Evolutionary conservation across 2,888 invertebrate genomes (phyloP).

Genomic region (Cheilosia pagana): DNA sequence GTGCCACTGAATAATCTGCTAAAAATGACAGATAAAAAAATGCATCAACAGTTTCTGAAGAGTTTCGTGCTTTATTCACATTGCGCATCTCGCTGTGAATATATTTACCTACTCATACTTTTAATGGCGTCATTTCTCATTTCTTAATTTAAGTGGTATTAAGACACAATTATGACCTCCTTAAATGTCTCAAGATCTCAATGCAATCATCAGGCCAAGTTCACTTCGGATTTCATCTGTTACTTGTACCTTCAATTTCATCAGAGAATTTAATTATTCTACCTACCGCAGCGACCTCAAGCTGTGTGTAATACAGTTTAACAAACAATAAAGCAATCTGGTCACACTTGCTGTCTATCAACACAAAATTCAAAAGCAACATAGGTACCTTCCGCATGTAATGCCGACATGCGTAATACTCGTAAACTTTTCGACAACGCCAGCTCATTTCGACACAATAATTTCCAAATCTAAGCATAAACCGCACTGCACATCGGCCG

Average conservation of each 20-base stretch:
- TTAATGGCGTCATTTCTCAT: too few species aligned
- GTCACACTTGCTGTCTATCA: constrained; percentile 39
- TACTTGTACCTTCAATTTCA: neutral
- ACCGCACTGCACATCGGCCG: constrained; percentile 2
- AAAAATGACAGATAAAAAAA: too few species aligned
- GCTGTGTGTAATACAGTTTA: neutral
- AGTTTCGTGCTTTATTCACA: too few species aligned
- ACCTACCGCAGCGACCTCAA: neutral
- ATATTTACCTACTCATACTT: too few species aligned
- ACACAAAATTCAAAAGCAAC: neutral
- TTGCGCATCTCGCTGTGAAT: too few species aligned
- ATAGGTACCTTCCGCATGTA: constrained; percentile 9
- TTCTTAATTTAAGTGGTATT: too few species aligned
- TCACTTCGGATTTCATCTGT: too few species aligned
- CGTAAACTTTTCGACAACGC: constrained; percentile 21
- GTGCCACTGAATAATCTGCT: too few species aligned
- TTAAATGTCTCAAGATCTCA: too few species aligned
- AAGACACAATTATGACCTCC: too few species aligned
- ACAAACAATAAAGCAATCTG: constrained; percentile 26
- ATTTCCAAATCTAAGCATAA: constrained; percentile 34
- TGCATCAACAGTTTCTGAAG: too few species aligned
- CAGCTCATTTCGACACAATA: constrained; percentile 23
- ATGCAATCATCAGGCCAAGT: too few species aligned
- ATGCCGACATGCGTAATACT: constrained; percentile 14
- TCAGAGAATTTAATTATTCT: neutral